These are phyloP conservation scores for Scolanthus callimorphus DNA, from an alignment of 92 coral and sea anemone genomes.

Conservation along the genomic window DNA sequence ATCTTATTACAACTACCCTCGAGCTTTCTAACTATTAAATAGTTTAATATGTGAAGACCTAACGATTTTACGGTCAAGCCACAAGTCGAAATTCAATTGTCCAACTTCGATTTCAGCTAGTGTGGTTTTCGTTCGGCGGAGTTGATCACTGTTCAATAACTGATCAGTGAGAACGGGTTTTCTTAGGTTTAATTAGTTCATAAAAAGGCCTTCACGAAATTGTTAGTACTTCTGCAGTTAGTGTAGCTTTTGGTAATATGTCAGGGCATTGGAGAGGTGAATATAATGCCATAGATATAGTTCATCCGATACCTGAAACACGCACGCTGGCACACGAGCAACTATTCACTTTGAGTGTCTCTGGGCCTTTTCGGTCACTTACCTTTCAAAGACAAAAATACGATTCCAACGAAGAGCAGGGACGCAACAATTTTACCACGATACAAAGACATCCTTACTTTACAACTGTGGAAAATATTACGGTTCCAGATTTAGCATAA, in stretches of 20 bases:
- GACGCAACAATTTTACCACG: neutral
- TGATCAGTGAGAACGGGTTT: too few relatives aligned
- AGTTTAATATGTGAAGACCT: too few relatives aligned
- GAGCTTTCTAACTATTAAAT: too few relatives aligned
- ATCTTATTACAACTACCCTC: too few relatives aligned
- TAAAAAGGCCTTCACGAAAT: neutral
- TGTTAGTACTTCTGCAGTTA: neutral
- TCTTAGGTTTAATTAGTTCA: neutral
- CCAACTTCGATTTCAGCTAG: too few relatives aligned
- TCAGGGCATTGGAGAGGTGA: too few relatives aligned
- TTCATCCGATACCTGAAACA: neutral
- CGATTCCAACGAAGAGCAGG: neutral
- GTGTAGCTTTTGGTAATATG: neutral
- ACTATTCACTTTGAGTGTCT: neutral
- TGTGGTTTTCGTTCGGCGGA: too few relatives aligned
- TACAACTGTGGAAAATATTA: neutral
- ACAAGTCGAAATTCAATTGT: too few relatives aligned
- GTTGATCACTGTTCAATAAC: too few relatives aligned
- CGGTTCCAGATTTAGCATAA: neutral
- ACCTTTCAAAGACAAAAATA: constrained; percentile 3
- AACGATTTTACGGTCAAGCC: too few relatives aligned
- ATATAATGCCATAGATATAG: too few relatives aligned
- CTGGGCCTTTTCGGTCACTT: neutral
- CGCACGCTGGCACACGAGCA: neutral
- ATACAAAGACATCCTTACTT: neutral